Evolutionary conservation across 2,113 vertebrate genomes (phyloP).

Genomic region (Macquaria ambigua): DNA sequence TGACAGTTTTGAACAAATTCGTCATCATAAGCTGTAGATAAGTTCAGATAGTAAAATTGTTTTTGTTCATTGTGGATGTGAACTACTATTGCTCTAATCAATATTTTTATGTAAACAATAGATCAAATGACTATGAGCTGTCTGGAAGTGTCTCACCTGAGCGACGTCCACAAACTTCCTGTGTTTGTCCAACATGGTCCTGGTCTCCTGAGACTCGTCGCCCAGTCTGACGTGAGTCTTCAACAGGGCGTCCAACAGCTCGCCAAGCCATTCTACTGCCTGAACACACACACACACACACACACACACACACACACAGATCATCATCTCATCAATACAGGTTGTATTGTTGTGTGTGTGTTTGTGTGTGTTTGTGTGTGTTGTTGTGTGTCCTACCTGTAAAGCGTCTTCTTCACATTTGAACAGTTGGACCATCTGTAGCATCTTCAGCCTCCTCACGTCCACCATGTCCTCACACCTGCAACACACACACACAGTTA

Average conservation of each 20-base stretch:
- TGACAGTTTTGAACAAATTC: too few species aligned
- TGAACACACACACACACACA: constrained; percentile 67
- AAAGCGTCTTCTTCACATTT: constrained; percentile 98
- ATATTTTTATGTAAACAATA: not conserved
- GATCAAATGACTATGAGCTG: not conserved
- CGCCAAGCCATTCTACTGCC: constrained; percentile 97
- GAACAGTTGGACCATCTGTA: constrained; percentile 99
- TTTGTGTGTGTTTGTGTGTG: not conserved
- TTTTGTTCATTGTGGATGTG: not conserved
- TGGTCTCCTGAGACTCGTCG: constrained; percentile 95
- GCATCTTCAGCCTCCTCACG: constrained; percentile 93
- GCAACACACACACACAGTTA: constrained; percentile 63
- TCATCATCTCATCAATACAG: not conserved
- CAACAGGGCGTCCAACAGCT: constrained; percentile 95
- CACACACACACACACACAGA: constrained; percentile 21
- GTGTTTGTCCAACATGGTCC: constrained; percentile 97
- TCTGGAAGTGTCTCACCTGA: constrained; percentile 83
- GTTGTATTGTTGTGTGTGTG: too few species aligned
- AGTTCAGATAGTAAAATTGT: not conserved
- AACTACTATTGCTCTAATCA: not conserved
- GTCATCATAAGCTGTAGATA: too few species aligned
- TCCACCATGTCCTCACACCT: constrained; percentile 88
- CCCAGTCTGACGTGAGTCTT: constrained; percentile 96
- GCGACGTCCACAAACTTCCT: constrained; percentile 98
- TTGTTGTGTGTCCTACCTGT: constrained; percentile 59